Base-by-base conservation (phyloP, 2,888 invertebrate genomes). In the Caenorhabditis sp. region DNA sequence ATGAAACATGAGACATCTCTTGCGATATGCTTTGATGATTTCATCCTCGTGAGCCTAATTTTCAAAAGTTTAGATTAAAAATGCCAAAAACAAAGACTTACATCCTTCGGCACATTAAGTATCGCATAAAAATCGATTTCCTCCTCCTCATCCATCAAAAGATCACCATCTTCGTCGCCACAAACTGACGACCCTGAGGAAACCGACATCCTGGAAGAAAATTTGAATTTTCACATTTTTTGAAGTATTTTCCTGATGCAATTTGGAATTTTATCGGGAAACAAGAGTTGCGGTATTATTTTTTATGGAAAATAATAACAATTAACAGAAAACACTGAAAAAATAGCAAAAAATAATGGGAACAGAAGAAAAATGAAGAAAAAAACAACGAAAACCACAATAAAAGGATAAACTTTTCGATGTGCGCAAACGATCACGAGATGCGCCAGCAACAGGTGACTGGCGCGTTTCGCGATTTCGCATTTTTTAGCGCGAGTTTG, bases 1-100 rank as follows among this genome's bases (percentile, higher is more conserved):
- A 92, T 99, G 99, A 92, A 97, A 98, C 89, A 97, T 94, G 85
- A 95, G 95, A 88, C 97, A 97, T 71, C 97, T 94, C 68, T 95
- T 94, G 81, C 97, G 94, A 92, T 97, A 99, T 1, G 98, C 96
- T 93, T 95, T 95, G 90, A 95, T 96, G 86, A 99, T 97, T 93
- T 98, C 97, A 86, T 98, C 97, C 62, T 94, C 93, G 47, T 95
- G 94, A 8, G 98, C 98, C 98, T 99, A 92, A 62, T n/a, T n/a
- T n/a, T n/a, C n/a, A n/a, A n/a, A n/a, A n/a, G n/a, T n/a, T n/a
- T n/a, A 93, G 85, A 56, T 65, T 20, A 18, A 22, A 44, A 20
- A 40, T 13, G 6, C 15, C 13, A 6, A 40, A 13, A 13, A 11
- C 11, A 2, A 40, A 40, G 32, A 84, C 88, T 79, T 53, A 89